A percentile compares a stretch with the other conserved stretches of the same genome.
phyloP scores from a whole-genome alignment of 1,140 invertebrate genomes.

The Aphelinus certus region DNA sequence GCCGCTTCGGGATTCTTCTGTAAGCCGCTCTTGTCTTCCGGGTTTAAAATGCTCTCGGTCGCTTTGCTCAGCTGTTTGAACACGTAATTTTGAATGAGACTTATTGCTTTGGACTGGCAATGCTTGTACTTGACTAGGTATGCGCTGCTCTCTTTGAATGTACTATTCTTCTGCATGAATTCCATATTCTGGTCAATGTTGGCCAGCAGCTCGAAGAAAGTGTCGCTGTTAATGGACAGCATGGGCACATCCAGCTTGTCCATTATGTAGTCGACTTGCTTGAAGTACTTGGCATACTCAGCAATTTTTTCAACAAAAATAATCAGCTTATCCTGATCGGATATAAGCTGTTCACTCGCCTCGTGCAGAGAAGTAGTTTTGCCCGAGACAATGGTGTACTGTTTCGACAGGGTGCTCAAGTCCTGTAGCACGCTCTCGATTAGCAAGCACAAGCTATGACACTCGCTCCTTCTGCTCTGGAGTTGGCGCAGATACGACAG shows the following conservation, averaged over 20 bases:
- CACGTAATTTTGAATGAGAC: conserved; percentile 80
- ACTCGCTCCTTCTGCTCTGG: conserved; percentile 74
- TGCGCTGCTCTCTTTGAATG: conserved; percentile 77
- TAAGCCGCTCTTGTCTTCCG: conserved; percentile 61
- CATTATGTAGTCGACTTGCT: conserved; percentile 82
- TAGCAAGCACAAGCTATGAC: conserved; percentile 73
- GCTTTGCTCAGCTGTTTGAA: conserved; percentile 78
- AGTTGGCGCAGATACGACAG: conserved; percentile 78
- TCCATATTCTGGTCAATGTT: conserved; percentile 88
- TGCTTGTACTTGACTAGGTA: conserved; percentile 83
- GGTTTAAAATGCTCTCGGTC: conserved; percentile 75
- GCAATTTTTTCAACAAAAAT: conserved; percentile 82
- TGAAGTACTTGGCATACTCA: conserved; percentile 84
- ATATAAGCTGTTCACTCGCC: conserved; percentile 88
- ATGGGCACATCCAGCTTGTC: conserved; percentile 82
- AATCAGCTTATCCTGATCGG: conserved; percentile 86
- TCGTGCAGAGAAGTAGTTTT: conserved; percentile 91
- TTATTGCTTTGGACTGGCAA: conserved; percentile 81
- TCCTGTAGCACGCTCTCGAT: conserved; percentile 78
- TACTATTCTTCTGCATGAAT: conserved; percentile 86
- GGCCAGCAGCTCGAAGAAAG: conserved; percentile 82
- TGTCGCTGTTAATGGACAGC: conserved; percentile 83
- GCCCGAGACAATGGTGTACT: conserved; percentile 86
- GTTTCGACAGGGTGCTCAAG: conserved; percentile 75
- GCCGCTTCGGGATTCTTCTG: conserved; percentile 75